phyloP scores from a whole-genome alignment of 2,888 invertebrate species.

The Vanessa cardui region DNA sequence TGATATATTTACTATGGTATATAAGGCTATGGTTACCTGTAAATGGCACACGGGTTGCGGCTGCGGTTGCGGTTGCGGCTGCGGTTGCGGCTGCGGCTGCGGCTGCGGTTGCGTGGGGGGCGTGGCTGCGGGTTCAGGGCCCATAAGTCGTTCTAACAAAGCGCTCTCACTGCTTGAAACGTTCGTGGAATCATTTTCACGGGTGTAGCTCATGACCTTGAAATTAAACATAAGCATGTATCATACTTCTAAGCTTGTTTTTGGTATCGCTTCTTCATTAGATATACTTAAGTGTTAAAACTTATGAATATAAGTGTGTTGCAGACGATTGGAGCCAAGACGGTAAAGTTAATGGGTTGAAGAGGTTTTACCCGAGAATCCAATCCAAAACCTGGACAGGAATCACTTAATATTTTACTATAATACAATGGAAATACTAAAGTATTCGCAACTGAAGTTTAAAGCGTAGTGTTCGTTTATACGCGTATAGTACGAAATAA shows the following conservation, averaged over 20 bases:
- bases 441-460: too few relatives aligned
- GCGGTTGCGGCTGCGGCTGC: conserved; percentile 37
- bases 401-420: too few relatives aligned
- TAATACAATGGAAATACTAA: too few relatives aligned
- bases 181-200: conserved; percentile 72
- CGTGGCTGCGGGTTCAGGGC: conserved; percentile 56
- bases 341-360: too few relatives aligned
- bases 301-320: too few relatives aligned
- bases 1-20: too few relatives aligned
- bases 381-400: too few relatives aligned
- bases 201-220: conserved; percentile 65
- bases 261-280: not conserved
- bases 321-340: too few relatives aligned
- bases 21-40: conserved; percentile 59
- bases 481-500: too few relatives aligned
- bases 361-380: too few relatives aligned
- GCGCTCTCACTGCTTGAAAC: conserved; percentile 76
- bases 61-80: conserved; percentile 38
- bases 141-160: conserved; percentile 70
- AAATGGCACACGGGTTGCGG: conserved; percentile 69
- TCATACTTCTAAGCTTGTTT: not conserved
- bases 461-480: too few relatives aligned
- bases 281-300: too few relatives aligned
- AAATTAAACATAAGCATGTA: not conserved
- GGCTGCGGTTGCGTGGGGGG: conserved; percentile 47